Base-by-base conservation (phyloP, 1,140 invertebrate genomes). In the Conopomorpha cramerella region DNA sequence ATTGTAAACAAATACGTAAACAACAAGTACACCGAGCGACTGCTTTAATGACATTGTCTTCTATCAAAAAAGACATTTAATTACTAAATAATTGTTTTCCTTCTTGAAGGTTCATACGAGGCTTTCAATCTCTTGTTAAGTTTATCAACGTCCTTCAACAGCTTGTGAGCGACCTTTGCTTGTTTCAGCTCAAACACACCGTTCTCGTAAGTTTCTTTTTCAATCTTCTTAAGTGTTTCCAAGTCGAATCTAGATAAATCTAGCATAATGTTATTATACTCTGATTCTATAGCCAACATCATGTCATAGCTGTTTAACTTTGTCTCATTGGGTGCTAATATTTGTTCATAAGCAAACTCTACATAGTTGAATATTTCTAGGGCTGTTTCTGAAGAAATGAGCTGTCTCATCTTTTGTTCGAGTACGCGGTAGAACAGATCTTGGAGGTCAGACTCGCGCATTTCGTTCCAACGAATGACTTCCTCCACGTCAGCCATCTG, bases 261-360 rank as follows among this genome's bases (percentile, higher is more conserved):
- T 25, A 80, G 43, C 60, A 83, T 80, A 8, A 81, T 56, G 11
- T 63, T 51, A 44, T 85, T 79, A 42, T 84, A 83, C 25, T 78
- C 78, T 39, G 53, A 76, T 54, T 88, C 85, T 28, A 87, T 71
- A 26, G 74, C 66, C 36, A 70, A 67, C 59, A 82, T 81, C 83
- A 87, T 86, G 11, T 79, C 64, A 33, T 79, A 76, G 26, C 73
- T 72, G 35, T 77, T 79, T 6, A 84, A 51, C 8, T 78, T 77
- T 7, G 83, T 80, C 34, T 83, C 66, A 43, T 76, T 85, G 11
- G 77, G 61, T 0, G 70, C 78, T 8, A 87, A 73, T 11, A 83
- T 63, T 27, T 72, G 74, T 46, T 86, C 82, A 49, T 86, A 88
- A 11, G 84, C 71, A 44, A 86, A 84, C 51, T 86, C 82, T 3